These are phyloP conservation scores for Lithophane semibrunnea DNA, from an alignment of 2,888 invertebrate genomes.

Conservation along the genomic window DNA sequence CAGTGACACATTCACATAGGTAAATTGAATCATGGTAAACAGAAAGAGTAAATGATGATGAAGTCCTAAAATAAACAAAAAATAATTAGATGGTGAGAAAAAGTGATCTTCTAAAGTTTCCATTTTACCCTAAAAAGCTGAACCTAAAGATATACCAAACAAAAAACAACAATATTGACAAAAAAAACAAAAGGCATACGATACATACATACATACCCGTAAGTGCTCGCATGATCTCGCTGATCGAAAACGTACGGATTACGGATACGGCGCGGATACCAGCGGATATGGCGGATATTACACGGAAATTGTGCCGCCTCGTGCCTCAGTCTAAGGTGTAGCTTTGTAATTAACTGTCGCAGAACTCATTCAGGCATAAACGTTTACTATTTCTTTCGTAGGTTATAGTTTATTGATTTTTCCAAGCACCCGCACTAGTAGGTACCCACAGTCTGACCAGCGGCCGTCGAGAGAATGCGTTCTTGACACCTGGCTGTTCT, in stretches of 20 bases:
- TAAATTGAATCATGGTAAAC: not conserved
- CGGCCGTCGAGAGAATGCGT: too few species aligned
- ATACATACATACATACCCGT: conserved; percentile 9
- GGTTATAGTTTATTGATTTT: conserved; percentile 7
- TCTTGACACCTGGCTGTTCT: too few species aligned
- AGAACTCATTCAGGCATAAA: conserved; percentile 28
- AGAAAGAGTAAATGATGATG: not conserved
- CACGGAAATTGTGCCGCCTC: conserved; percentile 67
- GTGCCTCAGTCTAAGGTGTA: conserved; percentile 56
- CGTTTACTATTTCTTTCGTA: conserved; percentile 2
- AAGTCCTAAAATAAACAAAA: not conserved
- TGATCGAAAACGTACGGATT: conserved; percentile 65
- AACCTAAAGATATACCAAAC: not conserved
- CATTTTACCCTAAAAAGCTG: not conserved
- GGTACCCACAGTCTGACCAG: too few species aligned
- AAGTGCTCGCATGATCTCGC: conserved; percentile 48
- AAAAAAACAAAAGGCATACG: conserved; percentile 13
- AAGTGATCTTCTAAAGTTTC: not conserved
- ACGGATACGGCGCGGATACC: conserved; percentile 60
- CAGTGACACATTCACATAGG: not conserved
- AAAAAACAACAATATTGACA: not conserved
- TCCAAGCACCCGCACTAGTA: not conserved
- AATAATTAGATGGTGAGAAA: not conserved
- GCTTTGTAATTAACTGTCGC: conserved; percentile 57
- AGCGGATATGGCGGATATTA: conserved; percentile 68